Base-by-base conservation (phyloP, 2,113 vertebrate genomes). In the Oryzias celebensis region DNA sequence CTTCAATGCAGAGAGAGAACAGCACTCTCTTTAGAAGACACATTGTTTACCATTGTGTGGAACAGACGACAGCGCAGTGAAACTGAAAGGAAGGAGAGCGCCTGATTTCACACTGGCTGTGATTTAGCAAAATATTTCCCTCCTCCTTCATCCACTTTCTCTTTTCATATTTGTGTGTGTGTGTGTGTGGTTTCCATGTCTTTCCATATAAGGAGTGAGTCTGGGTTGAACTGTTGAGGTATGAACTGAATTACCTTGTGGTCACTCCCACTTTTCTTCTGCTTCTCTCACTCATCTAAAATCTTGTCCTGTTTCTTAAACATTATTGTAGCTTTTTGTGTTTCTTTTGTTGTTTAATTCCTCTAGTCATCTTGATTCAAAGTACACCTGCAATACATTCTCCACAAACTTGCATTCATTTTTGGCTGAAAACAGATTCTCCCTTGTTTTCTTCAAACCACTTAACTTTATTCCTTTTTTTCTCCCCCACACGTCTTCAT, bases 171-270 rank as follows among this genome's bases (percentile, higher is more conserved):
- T 43, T 71, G 54, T 48, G 53, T 44, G 20, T 52, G 62, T 52
- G 45, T 58, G 44, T 28, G 61, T 58, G 48, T 47, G 56, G 77
- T 75, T 62, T 75, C 83, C 85, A 75, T 62, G 75, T 78, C 70
- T 80, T 59, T 71, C 88, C 86, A 79, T 90, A 85, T 84, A 88
- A 85, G 88, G 88, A 85, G 61, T 59, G 58, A 51, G 58, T 78
- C 77, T 85, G 68, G 75, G 71, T 72, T 58, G 77, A 77, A 70
- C 73, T 78, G 59, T 57, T 73, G 66, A 71, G 83, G 83, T 85
- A 84, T 87, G 85, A 80, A 71, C 58, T 83, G 71, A 84, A 84
- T 83, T 77, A 71, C 76, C 74, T 69, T 23, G 8, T 64, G 58
- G 75, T 60, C 78, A 71, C 81, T 73, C 81, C 69, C 69, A 57